Evolutionary conservation across 2,888 invertebrate genomes (phyloP).

Genomic region (Macropis europaea): DNA sequence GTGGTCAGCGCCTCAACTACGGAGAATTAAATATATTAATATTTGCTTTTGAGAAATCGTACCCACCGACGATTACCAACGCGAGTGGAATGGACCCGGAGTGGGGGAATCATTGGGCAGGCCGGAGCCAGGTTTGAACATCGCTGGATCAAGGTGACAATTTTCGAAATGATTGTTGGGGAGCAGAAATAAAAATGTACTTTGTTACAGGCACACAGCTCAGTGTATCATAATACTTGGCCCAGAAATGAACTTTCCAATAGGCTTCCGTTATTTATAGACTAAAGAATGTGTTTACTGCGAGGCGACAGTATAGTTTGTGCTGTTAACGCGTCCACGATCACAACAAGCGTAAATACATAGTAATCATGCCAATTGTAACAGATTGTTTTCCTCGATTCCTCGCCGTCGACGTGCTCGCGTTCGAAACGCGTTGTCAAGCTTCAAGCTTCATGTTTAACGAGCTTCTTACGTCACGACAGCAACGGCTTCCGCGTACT

Average conservation of each 20-base stretch:
- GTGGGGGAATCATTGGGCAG: no score
- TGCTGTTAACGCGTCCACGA: conserved; percentile 3
- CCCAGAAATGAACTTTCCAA: conserved; percentile 46
- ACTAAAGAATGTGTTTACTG: conserved; percentile 32
- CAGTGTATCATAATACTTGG: conserved; percentile 27
- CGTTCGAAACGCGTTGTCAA: neutral
- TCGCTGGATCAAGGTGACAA: no score
- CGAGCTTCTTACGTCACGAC: neutral
- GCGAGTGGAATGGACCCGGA: no score
- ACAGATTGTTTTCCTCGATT: conserved; percentile 25
- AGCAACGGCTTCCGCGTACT: conserved; percentile 18
- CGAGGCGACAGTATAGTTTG: neutral
- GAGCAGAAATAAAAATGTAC: conserved; percentile 3
- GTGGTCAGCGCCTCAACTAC: no score
- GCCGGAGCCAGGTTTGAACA: no score
- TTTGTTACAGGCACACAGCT: conserved; percentile 1
- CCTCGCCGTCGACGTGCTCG: neutral
- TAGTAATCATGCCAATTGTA: conserved; percentile 39
- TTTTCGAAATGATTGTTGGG: no score
- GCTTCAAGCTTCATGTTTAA: conserved; percentile 7
- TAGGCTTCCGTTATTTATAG: conserved; percentile 51
- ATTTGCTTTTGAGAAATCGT: no score
- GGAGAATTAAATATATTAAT: no score
- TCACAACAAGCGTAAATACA: conserved; percentile 24
- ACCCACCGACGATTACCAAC: no score